These are phyloP conservation scores for Drosophila anomelani DNA, from an alignment of 2,888 invertebrate genomes.

Conservation along the genomic window DNA sequence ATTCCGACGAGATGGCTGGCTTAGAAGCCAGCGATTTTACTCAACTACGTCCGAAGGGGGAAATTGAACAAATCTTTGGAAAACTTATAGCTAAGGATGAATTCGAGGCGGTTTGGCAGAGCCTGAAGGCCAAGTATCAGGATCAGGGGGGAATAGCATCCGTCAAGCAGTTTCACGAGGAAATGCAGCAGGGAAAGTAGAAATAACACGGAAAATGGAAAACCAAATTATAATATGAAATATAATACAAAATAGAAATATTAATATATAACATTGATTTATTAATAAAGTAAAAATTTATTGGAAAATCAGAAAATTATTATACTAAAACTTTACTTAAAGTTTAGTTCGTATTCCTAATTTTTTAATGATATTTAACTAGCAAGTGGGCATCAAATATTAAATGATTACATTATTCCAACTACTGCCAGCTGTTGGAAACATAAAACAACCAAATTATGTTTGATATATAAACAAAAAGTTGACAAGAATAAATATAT, in stretches of 20 bases:
- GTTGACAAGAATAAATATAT: neutral
- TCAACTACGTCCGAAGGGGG: slow-evolving; percentile 61
- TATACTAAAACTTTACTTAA: neutral
- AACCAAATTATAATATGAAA: neutral
- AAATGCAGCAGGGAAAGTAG: neutral
- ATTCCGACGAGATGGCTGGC: slow-evolving; percentile 60
- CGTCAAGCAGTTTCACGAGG: slow-evolving; percentile 29
- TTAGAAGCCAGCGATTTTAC: slow-evolving; percentile 72
- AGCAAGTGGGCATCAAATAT: neutral
- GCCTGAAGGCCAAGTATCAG: slow-evolving; percentile 25
- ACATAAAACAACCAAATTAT: neutral
- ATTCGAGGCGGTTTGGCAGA: slow-evolving; percentile 54
- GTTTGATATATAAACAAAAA: neutral
- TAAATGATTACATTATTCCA: neutral
- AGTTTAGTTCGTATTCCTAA: accelerated
- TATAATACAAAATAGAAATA: neutral
- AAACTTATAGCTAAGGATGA: slow-evolving; percentile 34
- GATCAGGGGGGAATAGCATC: slow-evolving; percentile 50
- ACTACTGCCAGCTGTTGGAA: neutral
- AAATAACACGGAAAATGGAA: neutral
- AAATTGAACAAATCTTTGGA: slow-evolving; percentile 69
- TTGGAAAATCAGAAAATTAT: neutral
- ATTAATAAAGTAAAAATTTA: neutral
- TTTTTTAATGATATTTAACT: neutral
- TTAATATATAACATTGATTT: neutral